A percentile compares a stretch with the other conserved stretches of the same genome.
Evolutionary conservation across 2,888 invertebrate genomes (phyloP).

Genomic region (Tachina lurida): DNA sequence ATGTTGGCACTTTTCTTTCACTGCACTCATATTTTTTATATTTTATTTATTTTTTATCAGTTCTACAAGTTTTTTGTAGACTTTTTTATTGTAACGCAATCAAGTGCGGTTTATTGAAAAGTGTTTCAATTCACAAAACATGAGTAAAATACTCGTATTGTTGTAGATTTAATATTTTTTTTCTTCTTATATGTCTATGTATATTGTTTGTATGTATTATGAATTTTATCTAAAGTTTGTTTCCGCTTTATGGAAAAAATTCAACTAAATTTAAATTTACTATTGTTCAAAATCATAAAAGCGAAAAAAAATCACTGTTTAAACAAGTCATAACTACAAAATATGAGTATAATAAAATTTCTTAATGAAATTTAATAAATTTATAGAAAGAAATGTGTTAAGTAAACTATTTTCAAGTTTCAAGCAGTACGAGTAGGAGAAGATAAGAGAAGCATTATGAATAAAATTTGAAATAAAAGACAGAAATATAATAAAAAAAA

Average conservation of each 20-base stretch:
- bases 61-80: conserved; percentile 15
- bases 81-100: conserved; percentile 52
- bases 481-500: no score
- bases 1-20: conserved; percentile 4
- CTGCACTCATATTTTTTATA: conserved; percentile 2
- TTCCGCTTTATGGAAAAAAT: conserved; percentile 44
- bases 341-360: not conserved
- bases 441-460: not conserved
- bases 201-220: not conserved
- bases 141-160: not conserved
- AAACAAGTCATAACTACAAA: not conserved
- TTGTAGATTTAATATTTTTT: not conserved
- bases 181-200: not conserved
- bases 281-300: conserved; percentile 26
- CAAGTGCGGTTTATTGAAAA: conserved; percentile 46
- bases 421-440: not conserved
- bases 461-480: no score
- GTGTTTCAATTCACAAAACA: conserved; percentile 21
- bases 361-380: not conserved
- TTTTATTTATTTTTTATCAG: conserved; percentile 14
- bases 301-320: not conserved
- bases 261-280: conserved; percentile 22
- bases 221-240: conserved; percentile 48
- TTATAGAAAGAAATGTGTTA: not conserved
- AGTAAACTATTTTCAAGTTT: no score